Evolutionary conservation across 1,140 invertebrate genomes (phyloP).

Genomic region (Leptopilina clavipes): DNA sequence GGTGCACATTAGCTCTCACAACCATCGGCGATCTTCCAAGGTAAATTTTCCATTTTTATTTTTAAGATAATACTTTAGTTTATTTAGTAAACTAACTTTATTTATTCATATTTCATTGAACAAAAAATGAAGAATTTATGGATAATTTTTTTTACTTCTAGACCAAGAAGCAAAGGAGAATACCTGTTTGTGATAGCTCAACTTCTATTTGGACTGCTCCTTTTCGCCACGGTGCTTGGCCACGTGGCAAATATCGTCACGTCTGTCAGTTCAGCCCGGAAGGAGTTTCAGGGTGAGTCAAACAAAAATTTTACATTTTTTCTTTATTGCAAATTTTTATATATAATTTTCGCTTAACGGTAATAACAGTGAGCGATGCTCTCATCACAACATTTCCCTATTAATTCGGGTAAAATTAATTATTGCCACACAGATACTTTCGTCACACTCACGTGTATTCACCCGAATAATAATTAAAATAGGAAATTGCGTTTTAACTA

Average conservation of each 20-base stretch:
- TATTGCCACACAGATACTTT: not conserved
- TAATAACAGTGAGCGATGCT: not conserved
- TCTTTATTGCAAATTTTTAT: not conserved
- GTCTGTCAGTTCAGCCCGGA: conserved; percentile 93
- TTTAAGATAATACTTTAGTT: too few species aligned
- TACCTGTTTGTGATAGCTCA: conserved; percentile 94
- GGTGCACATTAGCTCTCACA: conserved; percentile 96
- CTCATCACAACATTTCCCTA: not conserved
- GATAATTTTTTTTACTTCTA: conserved; percentile 49
- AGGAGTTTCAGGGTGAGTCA: conserved; percentile 95
- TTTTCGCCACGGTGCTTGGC: conserved; percentile 94
- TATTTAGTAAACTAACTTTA: too few species aligned
- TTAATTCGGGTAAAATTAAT: conserved; percentile 23
- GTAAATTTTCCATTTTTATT: conserved; percentile 49
- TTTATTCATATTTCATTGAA: too few species aligned
- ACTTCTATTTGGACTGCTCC: conserved; percentile 90
- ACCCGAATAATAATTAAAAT: conserved; percentile 27
- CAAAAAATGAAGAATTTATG: too few species aligned
- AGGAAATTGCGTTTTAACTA: not conserved
- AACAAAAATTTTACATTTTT: conserved; percentile 11
- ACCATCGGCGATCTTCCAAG: conserved; percentile 84
- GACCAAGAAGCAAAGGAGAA: conserved; percentile 91
- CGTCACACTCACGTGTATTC: not conserved
- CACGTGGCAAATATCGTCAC: conserved; percentile 97
- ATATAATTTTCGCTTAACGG: not conserved